Evolutionary conservation across 2,113 vertebrate genomes (phyloP), one percentile per base, ranked within the genome.

Genomic region (Notechis scutatus): DNA sequence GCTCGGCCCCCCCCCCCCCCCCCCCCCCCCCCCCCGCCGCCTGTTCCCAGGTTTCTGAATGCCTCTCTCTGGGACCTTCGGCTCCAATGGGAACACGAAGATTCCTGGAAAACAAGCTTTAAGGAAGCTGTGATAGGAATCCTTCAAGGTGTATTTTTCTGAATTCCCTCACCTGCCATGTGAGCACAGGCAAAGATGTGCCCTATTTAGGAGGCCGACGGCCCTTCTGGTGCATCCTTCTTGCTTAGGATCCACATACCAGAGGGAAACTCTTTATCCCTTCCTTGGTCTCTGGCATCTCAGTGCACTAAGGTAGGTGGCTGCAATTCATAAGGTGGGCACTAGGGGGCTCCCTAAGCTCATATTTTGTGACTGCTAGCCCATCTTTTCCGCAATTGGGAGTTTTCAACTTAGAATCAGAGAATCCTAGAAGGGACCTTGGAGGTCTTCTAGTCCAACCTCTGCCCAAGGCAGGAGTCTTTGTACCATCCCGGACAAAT

Each of bases 291-390:
- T 39, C 45, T 50, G 24, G 7, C 89, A 18, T n/a, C 6, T 69
- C 61, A 2, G 4, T 0, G 0, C 18, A 21, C 21, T 2, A 1
- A 9, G 26, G 39, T 10, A 54, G n/a, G 34, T 3, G 9, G 87
- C 42, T 92, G 92, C 2, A 18, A 24, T 92, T 47, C 5, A 34
- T 0, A 24, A 8, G 34, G 0, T 0, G 26, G 91, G 94, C 96
- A 92, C 94, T 87, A 86, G 96, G 94, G 89, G 97, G 91, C 96
- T 92, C 92, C 91, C 85, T 6, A 94, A 88, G 94, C 89, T 89
- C 61, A 18, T 26, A 15, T 24, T 11, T 15, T 34, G 11, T 26
- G 14, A 18, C 39, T 20, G 18, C 74, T 81, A 0, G 18, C 3
- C n/a, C 3, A 81, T 6, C 34, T 39, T 39, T 39, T 21, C 34